Conservation (phyloP, 2,113 vertebrate species). For the Pelobates fuscus region DNA sequence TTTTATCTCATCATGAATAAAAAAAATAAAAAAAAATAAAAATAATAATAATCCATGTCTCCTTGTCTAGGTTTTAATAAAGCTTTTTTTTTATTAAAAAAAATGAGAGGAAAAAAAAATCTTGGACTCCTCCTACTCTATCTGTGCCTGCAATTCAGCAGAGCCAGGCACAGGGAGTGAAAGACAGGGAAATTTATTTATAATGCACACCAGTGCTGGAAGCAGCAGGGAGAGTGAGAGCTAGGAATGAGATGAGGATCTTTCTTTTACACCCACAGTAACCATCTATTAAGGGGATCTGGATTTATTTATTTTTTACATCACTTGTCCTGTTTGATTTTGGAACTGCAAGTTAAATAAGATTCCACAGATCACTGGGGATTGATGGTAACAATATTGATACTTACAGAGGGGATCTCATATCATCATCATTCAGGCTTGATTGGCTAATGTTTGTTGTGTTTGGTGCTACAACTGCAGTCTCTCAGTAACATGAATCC, state of each 20-base stretch:
- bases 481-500: slow-evolving; percentile 88
- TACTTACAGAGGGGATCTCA: slow-evolving; percentile 66
- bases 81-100: slow-evolving; percentile 31
- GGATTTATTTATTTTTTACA: slow-evolving; percentile 46
- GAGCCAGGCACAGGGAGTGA: slow-evolving; percentile 72
- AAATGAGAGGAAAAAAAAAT: slow-evolving; percentile 59
- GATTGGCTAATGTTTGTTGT: slow-evolving; percentile 68
- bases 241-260: slow-evolving; percentile 57
- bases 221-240: slow-evolving; percentile 62
- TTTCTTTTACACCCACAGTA: slow-evolving; percentile 53
- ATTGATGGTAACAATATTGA: slow-evolving; percentile 67
- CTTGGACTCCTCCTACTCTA: slow-evolving; percentile 78
- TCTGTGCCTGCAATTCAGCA: slow-evolving; percentile 74
- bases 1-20: slow-evolving; percentile 19
- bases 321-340: slow-evolving; percentile 61
- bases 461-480: slow-evolving; percentile 83
- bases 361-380: slow-evolving; percentile 65
- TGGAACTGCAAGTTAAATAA: slow-evolving; percentile 70
- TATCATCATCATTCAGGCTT: slow-evolving; percentile 73
- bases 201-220: slow-evolving; percentile 60
- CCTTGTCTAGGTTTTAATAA: slow-evolving; percentile 12
- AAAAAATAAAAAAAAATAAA: slow-evolving; percentile 13
- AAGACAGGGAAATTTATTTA: slow-evolving; percentile 67
- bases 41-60: not conserved
- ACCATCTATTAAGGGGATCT: slow-evolving; percentile 55